Base-by-base conservation (phyloP, 2,888 invertebrate genomes). In the Itoplectis maculator region DNA sequence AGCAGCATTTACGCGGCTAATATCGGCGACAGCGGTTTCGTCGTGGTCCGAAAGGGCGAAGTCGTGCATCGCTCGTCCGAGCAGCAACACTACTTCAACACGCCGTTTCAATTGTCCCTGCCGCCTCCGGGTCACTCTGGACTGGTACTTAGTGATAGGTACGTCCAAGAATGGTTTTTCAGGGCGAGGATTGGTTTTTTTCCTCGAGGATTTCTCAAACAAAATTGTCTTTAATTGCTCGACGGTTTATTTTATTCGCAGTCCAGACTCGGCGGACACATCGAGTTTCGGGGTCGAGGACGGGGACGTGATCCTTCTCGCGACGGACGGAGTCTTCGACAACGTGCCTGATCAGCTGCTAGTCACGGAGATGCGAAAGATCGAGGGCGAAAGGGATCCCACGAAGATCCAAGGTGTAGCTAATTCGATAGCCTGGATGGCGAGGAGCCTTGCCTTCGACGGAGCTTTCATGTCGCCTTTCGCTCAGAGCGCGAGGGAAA, bases 11-110 rank as follows among this genome's bases (percentile, higher is more conserved):
- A 98, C 90, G 97, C 99, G 13, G 99, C 99, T 70, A 99, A 99
- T 94, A 97, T 99, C 87, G 99, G 99, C n/a, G 99, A 99, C 94
- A 99, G 99, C 91, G 99, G 99, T 13, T 99, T 98, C 93, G 96
- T 99, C 94, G 96, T 99, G 72, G 97, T 98, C 76, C 95, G 98
- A 23, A 95, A 95, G 69, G 98, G 98, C 20, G 95, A 96, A 88
- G 96, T 99, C 20, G 96, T 99, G 35, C 97, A 98, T 92, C 96
- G 97, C 84, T 99, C 99, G 4, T 97, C 97, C 89, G 99, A 99
- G 92, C 99, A 99, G 91, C 98, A 99, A 90, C 99, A 99, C 93
- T 99, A 99, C 94, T 99, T 99, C 93, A 99, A 99, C 94, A 99
- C 99, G 49, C 99, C 99, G 3, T 99, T 98, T 94, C 99, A 99